Base-by-base conservation (phyloP, 2,113 vertebrate genomes). In the Anolis carolinensis region DNA sequence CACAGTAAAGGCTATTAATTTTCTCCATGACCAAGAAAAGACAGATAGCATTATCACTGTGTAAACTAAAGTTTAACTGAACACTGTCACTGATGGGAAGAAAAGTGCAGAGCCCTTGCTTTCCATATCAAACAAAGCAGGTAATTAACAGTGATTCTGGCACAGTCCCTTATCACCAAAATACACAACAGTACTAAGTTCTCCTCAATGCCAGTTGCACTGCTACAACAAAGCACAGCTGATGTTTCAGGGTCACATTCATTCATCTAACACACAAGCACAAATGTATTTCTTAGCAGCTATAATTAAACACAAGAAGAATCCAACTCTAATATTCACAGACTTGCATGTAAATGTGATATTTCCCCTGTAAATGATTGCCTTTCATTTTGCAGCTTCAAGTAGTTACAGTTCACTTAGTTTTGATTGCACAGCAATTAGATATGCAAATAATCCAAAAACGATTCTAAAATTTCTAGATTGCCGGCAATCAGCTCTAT, bases 341-440 rank as follows among this genome's bases (percentile, higher is more conserved):
- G 74, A 82, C 92, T 86, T 90, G 88, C 91, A 83, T 91, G 88
- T 16, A 78, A 95, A 90, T 87, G 87, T 89, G 88, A 62, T 91
- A 92, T 90, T 92, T 95, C 90, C 88, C 89, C 88, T 92, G 74
- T 87, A 95, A 93, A 95, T 96, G 96, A 96, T 93, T 97, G 95
- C 95, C 88, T 96, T 96, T 95, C 95, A 95, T 95, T 95, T 95
- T 89, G 91, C 85, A 92, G 95, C 92, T 96, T 97, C 89, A 96
- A 97, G 95, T 92, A 95, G 94, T 91, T 94, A 95, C 93, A 95
- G 96, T 96, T 96, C 95, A 95, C 95, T 95, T 96, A 92, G 92
- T 96, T 96, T 94, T 96, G 96, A 97, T 97, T 97, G 96, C 95
- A 96, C 34, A 94, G 95, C 93, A 97, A 97, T 97, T 97, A 97